Evolutionary conservation across 2,888 invertebrate genomes (phyloP).

Genomic region (Pseudococcus viburni): DNA sequence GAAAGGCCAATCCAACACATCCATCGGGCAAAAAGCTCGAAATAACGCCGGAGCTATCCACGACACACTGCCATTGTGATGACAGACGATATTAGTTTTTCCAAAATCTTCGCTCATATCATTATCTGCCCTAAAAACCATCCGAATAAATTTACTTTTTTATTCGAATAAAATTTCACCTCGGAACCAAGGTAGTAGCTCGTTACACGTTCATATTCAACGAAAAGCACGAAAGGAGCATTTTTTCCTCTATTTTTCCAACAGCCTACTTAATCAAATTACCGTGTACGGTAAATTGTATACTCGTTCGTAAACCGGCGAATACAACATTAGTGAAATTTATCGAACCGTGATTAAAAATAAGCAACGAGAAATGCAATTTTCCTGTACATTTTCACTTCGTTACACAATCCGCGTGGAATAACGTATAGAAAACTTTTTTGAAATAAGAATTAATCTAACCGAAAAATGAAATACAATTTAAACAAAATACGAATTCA

Average conservation of each 20-base stretch:
- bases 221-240: not conserved
- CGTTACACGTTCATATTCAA: not conserved
- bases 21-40: conserved; percentile 21
- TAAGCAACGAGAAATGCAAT: conserved; percentile 56
- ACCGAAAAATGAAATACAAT: conserved; percentile 51
- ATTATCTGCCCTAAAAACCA: not conserved
- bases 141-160: not conserved
- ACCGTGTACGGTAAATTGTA: conserved; percentile 6
- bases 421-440: conserved; percentile 39
- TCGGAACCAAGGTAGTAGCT: not conserved
- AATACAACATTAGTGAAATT: conserved; percentile 8
- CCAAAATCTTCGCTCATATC: conserved; percentile 43
- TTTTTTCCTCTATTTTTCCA: not conserved
- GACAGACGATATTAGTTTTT: conserved; percentile 46
- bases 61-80: not conserved
- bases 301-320: not conserved
- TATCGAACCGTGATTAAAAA: conserved; percentile 53
- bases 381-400: conserved; percentile 57
- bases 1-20: conserved; percentile 38
- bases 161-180: not conserved
- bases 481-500: conserved; percentile 52
- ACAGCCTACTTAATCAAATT: conserved; percentile 46
- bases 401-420: conserved; percentile 28
- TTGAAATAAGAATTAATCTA: conserved; percentile 58
- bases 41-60: conserved; percentile 23